Conservation (phyloP, 2,797 vertebrate genomes). For the Sebastes kiyomatsui region DNA sequence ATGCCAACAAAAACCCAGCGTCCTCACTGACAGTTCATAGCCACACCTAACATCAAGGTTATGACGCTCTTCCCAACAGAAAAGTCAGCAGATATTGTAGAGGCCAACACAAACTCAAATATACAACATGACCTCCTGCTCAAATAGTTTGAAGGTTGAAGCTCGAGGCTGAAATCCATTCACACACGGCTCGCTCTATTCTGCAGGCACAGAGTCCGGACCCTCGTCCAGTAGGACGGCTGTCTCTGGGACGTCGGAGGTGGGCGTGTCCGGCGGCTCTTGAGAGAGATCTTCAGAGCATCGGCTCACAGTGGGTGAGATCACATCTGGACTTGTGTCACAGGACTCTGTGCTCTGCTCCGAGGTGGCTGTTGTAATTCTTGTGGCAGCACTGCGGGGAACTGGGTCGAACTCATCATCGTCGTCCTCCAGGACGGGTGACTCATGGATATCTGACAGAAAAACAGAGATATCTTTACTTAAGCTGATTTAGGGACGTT, state of each 20-base stretch:
- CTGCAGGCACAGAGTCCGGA: constrained; percentile 79
- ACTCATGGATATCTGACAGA: constrained; percentile 88
- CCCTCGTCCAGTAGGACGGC: constrained; percentile 80
- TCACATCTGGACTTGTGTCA: constrained; percentile 92
- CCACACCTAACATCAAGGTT: neutral
- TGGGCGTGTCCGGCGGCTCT: constrained; percentile 82
- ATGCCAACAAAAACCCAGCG: constrained; percentile 25
- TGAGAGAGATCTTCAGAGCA: constrained; percentile 94
- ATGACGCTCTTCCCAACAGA: neutral
- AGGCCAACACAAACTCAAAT: constrained; percentile 14
- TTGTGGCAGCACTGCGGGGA: constrained; percentile 85
- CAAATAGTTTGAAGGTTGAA: constrained; percentile 20
- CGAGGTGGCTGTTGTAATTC: constrained; percentile 87
- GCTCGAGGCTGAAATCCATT: constrained; percentile 13
- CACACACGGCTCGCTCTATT: constrained; percentile 49
- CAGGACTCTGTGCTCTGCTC: constrained; percentile 97
- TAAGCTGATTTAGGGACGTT: neutral
- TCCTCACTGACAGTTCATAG: constrained; percentile 20
- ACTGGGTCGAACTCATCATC: constrained; percentile 91
- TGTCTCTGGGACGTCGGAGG: constrained; percentile 81
- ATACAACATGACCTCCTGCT: constrained; percentile 23
- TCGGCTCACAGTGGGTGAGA: constrained; percentile 91
- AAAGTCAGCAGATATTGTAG: neutral
- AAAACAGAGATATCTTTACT: neutral
- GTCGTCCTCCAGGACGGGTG: constrained; percentile 87